Evolutionary conservation across 2,113 vertebrate species (phyloP).

Genomic region (Charadrius vociferus): DNA sequence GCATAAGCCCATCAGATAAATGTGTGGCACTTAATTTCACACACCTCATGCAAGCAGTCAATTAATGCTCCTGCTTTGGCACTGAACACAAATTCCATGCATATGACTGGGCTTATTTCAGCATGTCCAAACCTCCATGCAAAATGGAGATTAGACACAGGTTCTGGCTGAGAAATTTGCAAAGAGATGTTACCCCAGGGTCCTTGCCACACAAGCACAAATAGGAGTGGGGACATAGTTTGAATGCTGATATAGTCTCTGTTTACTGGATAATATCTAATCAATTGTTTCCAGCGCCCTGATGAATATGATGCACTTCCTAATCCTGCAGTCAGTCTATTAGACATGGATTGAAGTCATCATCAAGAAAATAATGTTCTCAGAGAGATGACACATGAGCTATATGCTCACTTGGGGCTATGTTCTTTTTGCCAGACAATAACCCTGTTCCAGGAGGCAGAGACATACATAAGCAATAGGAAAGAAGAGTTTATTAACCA

Average conservation of each 20-base stretch:
- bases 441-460: neutral
- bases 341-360: neutral
- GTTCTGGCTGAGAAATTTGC: neutral
- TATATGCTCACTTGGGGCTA: neutral
- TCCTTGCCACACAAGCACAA: neutral
- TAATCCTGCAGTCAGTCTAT: neutral
- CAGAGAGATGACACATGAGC: neutral
- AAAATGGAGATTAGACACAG: slow-evolving; percentile 23
- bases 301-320: neutral
- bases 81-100: neutral
- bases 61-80: slow-evolving; percentile 10
- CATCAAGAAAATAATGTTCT: neutral
- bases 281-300: slow-evolving; percentile 50
- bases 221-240: neutral
- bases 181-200: neutral
- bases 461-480: neutral
- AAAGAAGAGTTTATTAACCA: neutral
- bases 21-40: slow-evolving; percentile 31
- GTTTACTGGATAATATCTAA: slow-evolving; percentile 33
- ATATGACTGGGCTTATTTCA: neutral
- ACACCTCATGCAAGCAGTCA: slow-evolving; percentile 29
- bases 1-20: neutral
- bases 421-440: neutral
- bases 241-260: neutral
- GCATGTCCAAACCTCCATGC: neutral